Conservation (phyloP, 1,140 invertebrate species). For the Drosophila fuyamai region DNA sequence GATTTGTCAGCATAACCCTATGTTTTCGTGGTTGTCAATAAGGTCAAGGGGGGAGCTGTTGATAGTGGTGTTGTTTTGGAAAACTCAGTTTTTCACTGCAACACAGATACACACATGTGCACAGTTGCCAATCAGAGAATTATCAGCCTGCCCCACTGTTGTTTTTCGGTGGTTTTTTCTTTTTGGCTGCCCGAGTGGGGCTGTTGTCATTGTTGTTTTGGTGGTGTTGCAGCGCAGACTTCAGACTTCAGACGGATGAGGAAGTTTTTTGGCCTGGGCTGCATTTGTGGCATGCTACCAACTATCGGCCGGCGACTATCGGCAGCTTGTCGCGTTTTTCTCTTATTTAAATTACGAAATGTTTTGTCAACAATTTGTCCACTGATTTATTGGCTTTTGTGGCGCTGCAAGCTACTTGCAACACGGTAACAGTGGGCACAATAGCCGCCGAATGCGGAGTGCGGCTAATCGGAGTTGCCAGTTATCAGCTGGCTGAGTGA, state of each 20-base stretch:
- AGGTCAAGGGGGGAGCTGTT: constrained; percentile 46
- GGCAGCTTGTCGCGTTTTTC: constrained; percentile 65
- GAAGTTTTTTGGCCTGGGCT: constrained; percentile 62
- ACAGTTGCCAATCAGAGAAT: constrained; percentile 50
- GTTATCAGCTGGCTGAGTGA: constrained; percentile 69
- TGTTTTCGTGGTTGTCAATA: constrained; percentile 33
- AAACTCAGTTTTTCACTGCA: constrained; percentile 12
- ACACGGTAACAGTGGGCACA: constrained; percentile 29
- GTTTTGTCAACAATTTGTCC: constrained; percentile 83
- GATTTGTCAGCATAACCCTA: constrained; percentile 19
- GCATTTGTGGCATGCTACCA: constrained; percentile 66
- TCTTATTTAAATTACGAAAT: constrained; percentile 83
- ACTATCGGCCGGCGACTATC: constrained; percentile 69
- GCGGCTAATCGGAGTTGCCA: constrained; percentile 69
- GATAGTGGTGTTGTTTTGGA: constrained; percentile 8
- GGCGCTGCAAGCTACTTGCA: constrained; percentile 20
- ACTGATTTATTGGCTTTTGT: constrained; percentile 71
- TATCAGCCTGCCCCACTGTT: constrained; percentile 46
- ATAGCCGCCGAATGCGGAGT: constrained; percentile 23
- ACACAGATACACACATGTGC: constrained; percentile 8
- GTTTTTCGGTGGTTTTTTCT: constrained; percentile 2
- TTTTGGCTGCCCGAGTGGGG: constrained; percentile 6
- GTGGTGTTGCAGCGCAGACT: neutral
- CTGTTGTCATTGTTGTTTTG: constrained; percentile 26
- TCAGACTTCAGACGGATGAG: constrained; percentile 54